A percentile compares a stretch with the other conserved stretches of the same genome.
These are phyloP conservation scores for Acipenser ruthenus DNA, from an alignment of 2,797 vertebrate species.

Conservation along the genomic window DNA sequence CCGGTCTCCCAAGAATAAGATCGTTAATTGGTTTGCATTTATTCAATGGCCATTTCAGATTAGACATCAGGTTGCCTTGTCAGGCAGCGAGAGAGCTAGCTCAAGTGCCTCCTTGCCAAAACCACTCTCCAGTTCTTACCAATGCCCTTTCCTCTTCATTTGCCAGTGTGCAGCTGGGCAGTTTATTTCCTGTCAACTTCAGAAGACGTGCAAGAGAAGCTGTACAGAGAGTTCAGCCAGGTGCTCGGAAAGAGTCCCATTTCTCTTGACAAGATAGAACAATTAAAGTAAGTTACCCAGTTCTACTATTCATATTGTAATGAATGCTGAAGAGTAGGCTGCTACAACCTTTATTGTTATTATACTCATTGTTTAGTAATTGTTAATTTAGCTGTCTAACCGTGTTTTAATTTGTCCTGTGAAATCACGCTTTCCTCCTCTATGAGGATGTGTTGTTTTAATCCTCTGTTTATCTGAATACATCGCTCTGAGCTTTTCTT, in stretches of 20 bases:
- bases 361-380: too few relatives aligned
- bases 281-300: constrained; percentile 68
- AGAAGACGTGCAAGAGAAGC: constrained; percentile 78
- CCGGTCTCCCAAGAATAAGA: too few relatives aligned
- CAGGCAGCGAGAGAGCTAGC: too few relatives aligned
- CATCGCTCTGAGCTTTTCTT: too few relatives aligned
- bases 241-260: constrained; percentile 76
- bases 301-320: rapidly evolving
- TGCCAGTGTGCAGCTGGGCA: constrained; percentile 87
- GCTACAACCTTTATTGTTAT: too few relatives aligned
- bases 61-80: too few relatives aligned
- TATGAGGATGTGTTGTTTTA: neutral
- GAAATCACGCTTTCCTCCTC: neutral
- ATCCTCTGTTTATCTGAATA: neutral
- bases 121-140: neutral
- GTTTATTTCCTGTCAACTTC: constrained; percentile 83
- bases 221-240: constrained; percentile 68
- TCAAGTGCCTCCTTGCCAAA: neutral
- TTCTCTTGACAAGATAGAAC: constrained; percentile 77
- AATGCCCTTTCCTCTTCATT: constrained; percentile 11
- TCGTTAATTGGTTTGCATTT: too few relatives aligned
- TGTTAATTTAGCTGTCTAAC: too few relatives aligned
- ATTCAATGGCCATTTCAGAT: too few relatives aligned
- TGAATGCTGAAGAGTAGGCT: too few relatives aligned
- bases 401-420: too few relatives aligned